Conservation (phyloP, 64 coral and sea anemone species). For the Pocillopora verrucosa region DNA sequence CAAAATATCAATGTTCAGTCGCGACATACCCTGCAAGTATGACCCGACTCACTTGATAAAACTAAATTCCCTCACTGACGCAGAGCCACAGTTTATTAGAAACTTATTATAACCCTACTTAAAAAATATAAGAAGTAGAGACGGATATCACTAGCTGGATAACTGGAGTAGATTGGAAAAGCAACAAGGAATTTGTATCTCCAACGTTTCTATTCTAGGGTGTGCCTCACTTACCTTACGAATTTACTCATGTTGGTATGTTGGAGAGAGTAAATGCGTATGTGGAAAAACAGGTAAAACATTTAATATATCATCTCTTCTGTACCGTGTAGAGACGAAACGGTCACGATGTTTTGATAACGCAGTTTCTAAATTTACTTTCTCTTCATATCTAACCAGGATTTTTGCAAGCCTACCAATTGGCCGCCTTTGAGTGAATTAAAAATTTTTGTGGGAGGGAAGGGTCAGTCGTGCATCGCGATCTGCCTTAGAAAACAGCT, state of each 20-base stretch:
- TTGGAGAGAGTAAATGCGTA: slow-evolving; percentile 63
- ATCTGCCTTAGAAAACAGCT: slow-evolving; percentile 28
- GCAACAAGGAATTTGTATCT: too few relatives aligned
- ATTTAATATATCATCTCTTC: background rate
- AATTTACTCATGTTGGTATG: slow-evolving; percentile 65
- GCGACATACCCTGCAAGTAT: too few relatives aligned
- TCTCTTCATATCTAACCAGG: slow-evolving; percentile 11
- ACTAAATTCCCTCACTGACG: too few relatives aligned
- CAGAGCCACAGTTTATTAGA: too few relatives aligned
- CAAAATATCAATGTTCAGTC: too few relatives aligned
- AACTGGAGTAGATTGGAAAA: too few relatives aligned
- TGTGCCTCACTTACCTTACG: slow-evolving; percentile 59
- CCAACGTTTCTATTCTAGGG: slow-evolving; percentile 6
- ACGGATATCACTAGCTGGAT: too few relatives aligned
- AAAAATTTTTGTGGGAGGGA: background rate
- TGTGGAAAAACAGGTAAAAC: slow-evolving; percentile 52
- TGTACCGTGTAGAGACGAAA: background rate
- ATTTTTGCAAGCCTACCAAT: slow-evolving; percentile 40
- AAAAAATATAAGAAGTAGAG: too few relatives aligned
- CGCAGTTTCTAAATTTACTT: too few relatives aligned
- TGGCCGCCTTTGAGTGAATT: slow-evolving; percentile 52
- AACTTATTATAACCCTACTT: too few relatives aligned
- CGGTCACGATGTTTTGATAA: background rate
- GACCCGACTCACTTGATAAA: too few relatives aligned
- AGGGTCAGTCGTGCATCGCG: slow-evolving; percentile 43